phyloP scores from a whole-genome alignment of 64 coral and sea anemone genomes.

The Montipora cactus region DNA sequence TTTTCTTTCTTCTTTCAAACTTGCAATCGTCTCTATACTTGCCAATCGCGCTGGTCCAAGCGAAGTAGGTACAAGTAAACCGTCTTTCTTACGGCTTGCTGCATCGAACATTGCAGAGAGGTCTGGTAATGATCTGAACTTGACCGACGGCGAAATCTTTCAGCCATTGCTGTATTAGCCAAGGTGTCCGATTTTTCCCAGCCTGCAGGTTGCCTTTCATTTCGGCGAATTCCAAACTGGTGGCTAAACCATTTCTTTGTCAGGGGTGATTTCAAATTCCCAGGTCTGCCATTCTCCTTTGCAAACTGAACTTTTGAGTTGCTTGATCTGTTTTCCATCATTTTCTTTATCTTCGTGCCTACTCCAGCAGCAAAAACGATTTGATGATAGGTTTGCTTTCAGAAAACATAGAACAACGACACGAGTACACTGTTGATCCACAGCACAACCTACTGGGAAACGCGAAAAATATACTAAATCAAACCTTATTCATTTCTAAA shows the following conservation, averaged over 20 bases:
- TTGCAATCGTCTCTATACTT: background rate
- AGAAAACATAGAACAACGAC: no score
- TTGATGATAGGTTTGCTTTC: no score
- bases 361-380: no score
- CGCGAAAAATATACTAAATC: no score
- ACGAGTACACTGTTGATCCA: no score
- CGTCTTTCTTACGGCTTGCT: conserved; percentile 41
- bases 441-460: no score
- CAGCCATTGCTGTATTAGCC: background rate
- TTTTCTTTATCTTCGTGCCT: background rate
- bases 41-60: background rate
- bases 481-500: no score
- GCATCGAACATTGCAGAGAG: conserved; percentile 86
- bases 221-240: conserved; percentile 79
- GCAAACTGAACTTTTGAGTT: background rate
- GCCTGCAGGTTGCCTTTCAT: background rate
- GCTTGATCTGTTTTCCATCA: background rate
- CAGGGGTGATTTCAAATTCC: background rate
- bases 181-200: background rate
- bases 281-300: background rate
- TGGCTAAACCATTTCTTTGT: conserved; percentile 86
- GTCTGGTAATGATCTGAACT: conserved; percentile 79
- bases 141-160: conserved; percentile 42
- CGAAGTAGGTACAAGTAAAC: background rate
- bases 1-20: background rate